Conservation (phyloP, 2,797 vertebrate species). For the Spheniscus humboldti region DNA sequence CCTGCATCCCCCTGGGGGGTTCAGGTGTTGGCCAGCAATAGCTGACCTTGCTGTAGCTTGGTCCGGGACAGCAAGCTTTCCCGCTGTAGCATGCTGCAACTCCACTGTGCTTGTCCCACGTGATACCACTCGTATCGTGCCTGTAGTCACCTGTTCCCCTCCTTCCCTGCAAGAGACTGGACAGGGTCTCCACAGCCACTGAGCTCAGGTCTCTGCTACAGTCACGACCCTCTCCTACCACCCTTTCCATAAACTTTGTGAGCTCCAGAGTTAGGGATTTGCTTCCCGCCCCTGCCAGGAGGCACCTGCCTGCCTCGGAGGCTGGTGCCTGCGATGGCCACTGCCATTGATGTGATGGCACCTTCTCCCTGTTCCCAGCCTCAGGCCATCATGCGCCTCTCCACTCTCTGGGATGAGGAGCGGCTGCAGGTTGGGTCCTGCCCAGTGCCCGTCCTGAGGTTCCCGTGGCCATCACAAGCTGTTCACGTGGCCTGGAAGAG, state of each 20-base stretch:
- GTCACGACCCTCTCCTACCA: neutral
- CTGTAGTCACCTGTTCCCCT: neutral
- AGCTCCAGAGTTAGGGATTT: neutral
- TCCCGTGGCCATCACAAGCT: neutral
- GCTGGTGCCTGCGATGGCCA: neutral
- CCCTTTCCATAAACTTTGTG: neutral
- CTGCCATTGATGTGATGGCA: rapidly evolving
- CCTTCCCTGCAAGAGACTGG: neutral
- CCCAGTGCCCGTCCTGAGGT: neutral
- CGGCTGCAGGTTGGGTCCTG: neutral
- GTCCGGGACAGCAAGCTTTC: neutral
- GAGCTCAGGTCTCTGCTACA: neutral
- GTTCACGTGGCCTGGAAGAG: neutral
- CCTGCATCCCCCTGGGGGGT: neutral
- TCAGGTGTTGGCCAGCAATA: neutral
- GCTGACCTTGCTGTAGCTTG: neutral
- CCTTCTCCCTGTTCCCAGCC: neutral
- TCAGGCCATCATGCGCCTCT: neutral
- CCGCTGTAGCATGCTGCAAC: rapidly evolving
- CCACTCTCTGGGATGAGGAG: rapidly evolving
- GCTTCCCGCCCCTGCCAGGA: neutral
- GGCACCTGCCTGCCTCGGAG: neutral
- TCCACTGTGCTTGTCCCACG: neutral
- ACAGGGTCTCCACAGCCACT: neutral
- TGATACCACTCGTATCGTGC: rapidly evolving